These are phyloP conservation scores for Daphoenositta chrysoptera DNA, from an alignment of 2,113 vertebrate species.

Conservation along the genomic window DNA sequence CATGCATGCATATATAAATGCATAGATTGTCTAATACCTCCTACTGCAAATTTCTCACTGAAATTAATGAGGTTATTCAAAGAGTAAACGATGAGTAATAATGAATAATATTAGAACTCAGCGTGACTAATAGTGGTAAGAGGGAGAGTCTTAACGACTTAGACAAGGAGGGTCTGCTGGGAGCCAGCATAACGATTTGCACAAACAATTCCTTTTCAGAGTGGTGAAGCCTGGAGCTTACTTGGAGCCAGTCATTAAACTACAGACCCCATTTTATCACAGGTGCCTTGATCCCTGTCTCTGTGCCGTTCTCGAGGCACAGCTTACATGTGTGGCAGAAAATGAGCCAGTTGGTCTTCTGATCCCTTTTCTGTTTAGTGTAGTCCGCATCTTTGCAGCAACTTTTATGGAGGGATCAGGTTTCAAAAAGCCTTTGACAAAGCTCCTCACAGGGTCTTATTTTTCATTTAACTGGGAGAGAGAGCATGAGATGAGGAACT, in stretches of 20 bases:
- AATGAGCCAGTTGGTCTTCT: background rate
- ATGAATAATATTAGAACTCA: conserved; percentile 52
- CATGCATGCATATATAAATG: background rate
- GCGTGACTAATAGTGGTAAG: conserved; percentile 42
- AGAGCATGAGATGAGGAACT: background rate
- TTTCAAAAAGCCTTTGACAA: conserved; percentile 34
- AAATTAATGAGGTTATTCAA: conserved; percentile 52
- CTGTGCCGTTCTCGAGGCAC: background rate
- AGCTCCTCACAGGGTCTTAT: background rate
- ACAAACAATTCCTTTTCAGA: background rate
- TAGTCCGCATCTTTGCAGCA: background rate
- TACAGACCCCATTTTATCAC: background rate
- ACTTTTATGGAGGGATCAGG: background rate
- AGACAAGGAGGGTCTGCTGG: conserved; percentile 23
- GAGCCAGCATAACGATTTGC: background rate
- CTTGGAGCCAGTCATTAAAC: background rate
- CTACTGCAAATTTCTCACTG: conserved; percentile 34
- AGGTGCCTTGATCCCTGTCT: background rate
- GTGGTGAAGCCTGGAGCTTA: background rate
- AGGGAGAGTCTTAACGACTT: conserved; percentile 44
- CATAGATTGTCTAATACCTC: conserved; percentile 35
- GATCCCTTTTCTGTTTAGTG: background rate
- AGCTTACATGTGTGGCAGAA: background rate
- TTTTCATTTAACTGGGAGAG: background rate
- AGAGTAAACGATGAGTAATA: conserved; percentile 52